Evolutionary conservation across 2,797 vertebrate genomes (phyloP), one percentile per base, ranked within the genome.

Genomic region (Periophthalmus magnuspinnatus): DNA sequence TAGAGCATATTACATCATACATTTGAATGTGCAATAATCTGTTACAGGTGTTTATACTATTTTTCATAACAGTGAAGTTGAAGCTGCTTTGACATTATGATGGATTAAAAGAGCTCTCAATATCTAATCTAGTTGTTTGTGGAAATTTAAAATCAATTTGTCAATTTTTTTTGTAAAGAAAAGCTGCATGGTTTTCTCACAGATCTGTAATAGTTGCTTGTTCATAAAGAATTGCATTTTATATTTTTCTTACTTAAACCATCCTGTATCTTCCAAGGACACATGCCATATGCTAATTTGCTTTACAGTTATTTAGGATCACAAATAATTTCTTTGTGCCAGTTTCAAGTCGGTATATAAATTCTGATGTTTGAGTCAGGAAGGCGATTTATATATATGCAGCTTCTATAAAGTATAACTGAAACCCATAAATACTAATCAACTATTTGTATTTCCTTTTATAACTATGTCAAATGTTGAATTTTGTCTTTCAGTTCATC

Each of bases 401-500:
- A 38, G 10, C 5, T 6, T 38, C 28, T 28, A 28, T 28, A 28
- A 28, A 1, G 28, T 28, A 28, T 28, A 28, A 28, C 1, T 28
- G 1, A 28, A n/a, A n/a, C n/a, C 28, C 28, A 28, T 28, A 28
- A 28, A 56, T 22, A 13, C 21, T 10, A 56, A 24, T 54, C n/a
- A 24, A 11, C 28, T 17, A 17, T 33, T 24, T 57, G 24, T 8
- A 19, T 19, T 16, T 59, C 16, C 22, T 17, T 50, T 4, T 19
- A 6, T 61, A 22, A n/a, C 9, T 4, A 57, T 72, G 65, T 50
- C 50, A 78, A 41, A 80, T 24, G 1, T 70, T 16, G 5, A 0
- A 0, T 69, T 83, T 77, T 78, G 3, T 79, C 68, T 75, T 71
- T 74, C 28, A 83, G 82, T 68, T 41, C 72, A 14, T 68, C 78